Evolutionary conservation across 1,140 invertebrate genomes (phyloP).

Genomic region (Scaptodrosophila lebanonensis): DNA sequence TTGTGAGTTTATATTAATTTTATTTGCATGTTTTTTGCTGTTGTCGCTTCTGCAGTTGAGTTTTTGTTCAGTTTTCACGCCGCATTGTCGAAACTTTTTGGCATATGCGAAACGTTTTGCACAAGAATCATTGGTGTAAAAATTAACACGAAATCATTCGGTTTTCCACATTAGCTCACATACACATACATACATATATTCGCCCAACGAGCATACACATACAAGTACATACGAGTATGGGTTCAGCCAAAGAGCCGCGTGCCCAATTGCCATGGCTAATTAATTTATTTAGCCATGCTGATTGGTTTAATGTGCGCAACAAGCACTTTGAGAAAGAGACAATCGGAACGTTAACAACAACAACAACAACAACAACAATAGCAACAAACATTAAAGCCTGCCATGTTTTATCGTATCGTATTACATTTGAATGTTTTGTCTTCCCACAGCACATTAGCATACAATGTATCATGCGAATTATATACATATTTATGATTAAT

Average conservation of each 20-base stretch:
- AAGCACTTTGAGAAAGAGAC: conserved; percentile 28
- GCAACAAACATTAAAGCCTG: conserved; percentile 37
- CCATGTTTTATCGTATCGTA: conserved; percentile 67
- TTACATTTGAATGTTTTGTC: conserved; percentile 43
- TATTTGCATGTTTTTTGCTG: not conserved
- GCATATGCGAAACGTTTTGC: conserved; percentile 11
- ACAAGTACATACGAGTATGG: not conserved
- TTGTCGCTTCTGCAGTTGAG: conserved; percentile 2
- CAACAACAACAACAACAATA: conserved; percentile 14
- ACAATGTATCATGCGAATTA: conserved; percentile 39
- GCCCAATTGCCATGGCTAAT: conserved; percentile 56
- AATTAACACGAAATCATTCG: conserved; percentile 62
- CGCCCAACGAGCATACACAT: not conserved
- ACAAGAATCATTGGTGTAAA: conserved; percentile 66
- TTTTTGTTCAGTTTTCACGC: not conserved
- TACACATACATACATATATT: too few species aligned
- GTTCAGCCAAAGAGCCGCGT: not conserved
- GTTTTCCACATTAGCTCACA: conserved; percentile 16
- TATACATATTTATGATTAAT: conserved; percentile 54
- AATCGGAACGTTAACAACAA: conserved; percentile 14
- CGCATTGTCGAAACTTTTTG: conserved; percentile 4
- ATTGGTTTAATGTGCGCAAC: not conserved
- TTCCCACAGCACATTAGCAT: conserved; percentile 58
- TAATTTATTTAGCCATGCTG: conserved; percentile 61
- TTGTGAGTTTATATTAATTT: conserved; percentile 12